A percentile compares a stretch with the other conserved stretches of the same genome.
phyloP scores from a whole-genome alignment of 2,797 vertebrate species.

The Mus minutoides region DNA sequence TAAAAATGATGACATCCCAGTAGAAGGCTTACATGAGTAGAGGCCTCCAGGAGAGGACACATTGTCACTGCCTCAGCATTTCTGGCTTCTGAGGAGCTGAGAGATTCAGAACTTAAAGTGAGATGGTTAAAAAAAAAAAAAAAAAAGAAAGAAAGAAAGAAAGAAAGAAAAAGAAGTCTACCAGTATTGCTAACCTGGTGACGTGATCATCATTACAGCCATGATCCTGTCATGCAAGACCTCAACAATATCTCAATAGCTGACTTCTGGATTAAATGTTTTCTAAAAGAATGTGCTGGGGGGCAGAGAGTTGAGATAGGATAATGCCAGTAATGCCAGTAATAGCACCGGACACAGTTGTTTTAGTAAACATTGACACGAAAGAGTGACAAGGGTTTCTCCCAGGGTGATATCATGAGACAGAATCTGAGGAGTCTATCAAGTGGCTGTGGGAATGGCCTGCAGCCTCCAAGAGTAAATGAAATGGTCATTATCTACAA shows the following conservation, averaged over 20 bases:
- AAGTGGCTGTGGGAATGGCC: neutral
- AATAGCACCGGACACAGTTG: neutral
- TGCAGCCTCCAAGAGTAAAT: neutral
- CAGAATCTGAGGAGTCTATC: neutral
- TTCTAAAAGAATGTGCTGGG: neutral
- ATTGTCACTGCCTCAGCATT: neutral
- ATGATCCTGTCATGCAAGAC: neutral
- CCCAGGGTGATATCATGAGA: conserved; percentile 33
- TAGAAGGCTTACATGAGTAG: neutral
- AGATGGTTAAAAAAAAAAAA: neutral
- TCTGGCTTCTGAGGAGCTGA: neutral
- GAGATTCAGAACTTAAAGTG: conserved; percentile 52
- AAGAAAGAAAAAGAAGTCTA: neutral
- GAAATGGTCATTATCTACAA: neutral
- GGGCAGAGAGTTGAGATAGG: neutral
- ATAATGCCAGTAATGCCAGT: neutral
- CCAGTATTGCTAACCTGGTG: neutral
- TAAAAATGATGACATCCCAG: neutral
- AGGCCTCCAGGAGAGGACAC: neutral
- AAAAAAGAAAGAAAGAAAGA: conserved; percentile 2
- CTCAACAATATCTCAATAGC: conserved; percentile 8
- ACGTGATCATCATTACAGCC: neutral
- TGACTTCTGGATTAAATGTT: conserved; percentile 30
- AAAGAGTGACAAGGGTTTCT: neutral
- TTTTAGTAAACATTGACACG: neutral